Conservation (phyloP, 2,113 vertebrate species). For the Xenotilapia caudafasciata region DNA sequence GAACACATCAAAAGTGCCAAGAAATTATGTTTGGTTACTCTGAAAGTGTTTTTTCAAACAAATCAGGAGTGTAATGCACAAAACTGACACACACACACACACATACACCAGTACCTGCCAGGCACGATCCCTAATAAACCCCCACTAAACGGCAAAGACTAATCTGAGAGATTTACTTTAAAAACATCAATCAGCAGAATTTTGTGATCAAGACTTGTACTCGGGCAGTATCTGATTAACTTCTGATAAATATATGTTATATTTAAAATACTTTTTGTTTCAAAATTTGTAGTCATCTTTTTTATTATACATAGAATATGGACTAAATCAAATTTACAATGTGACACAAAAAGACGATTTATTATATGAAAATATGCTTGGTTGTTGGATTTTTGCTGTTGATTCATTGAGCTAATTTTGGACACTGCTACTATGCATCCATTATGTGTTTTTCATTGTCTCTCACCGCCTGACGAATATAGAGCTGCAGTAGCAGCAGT, state of each 20-base stretch:
- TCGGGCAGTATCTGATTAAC: neutral
- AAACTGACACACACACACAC: neutral
- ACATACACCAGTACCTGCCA: neutral
- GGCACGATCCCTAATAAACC: neutral
- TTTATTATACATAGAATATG: neutral
- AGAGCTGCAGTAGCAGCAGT: neutral
- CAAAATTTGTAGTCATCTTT: neutral
- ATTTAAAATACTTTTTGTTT: neutral
- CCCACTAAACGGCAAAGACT: neutral
- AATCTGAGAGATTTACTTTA: neutral
- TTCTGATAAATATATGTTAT: rapidly evolving
- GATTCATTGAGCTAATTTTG: neutral
- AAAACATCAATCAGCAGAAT: neutral
- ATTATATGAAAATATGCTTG: neutral
- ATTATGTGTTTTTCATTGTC: neutral
- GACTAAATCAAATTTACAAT: neutral
- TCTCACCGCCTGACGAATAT: neutral
- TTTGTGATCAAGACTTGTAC: neutral
- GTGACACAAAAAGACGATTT: neutral
- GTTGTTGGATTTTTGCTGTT: neutral
- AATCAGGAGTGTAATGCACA: neutral
- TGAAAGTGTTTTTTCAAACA: neutral
- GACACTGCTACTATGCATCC: neutral
- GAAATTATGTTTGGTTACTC: neutral
- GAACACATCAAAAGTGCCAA: neutral